Percentiles rank a stretch among this genome's conserved stretches.
Conservation (phyloP, 2,888 invertebrate species). For the Maniola hyperantus region DNA sequence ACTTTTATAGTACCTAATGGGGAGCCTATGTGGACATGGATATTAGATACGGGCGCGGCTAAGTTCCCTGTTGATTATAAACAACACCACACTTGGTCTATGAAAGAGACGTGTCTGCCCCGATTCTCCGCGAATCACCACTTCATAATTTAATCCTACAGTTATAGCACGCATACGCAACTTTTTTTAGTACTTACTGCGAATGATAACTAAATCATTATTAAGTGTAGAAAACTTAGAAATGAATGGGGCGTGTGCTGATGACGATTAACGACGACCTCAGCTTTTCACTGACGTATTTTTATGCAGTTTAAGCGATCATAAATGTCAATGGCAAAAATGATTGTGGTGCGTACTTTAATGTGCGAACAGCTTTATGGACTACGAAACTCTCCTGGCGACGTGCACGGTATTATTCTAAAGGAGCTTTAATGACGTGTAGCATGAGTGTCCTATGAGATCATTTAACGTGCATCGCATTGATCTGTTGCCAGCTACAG, state of each 20-base stretch:
- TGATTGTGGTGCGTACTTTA: background rate
- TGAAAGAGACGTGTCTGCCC: background rate
- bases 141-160: background rate
- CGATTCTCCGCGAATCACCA: background rate
- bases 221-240: background rate
- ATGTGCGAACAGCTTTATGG: background rate
- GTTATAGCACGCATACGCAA: background rate
- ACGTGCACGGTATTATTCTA: conserved; percentile 20
- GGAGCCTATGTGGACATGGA: no score
- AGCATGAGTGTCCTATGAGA: conserved; percentile 29
- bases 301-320: background rate
- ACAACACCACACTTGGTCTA: background rate
- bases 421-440: conserved; percentile 13
- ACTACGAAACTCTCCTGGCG: conserved; percentile 21
- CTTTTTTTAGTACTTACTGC: background rate
- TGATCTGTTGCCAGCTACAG: conserved; percentile 26
- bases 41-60: no score
- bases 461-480: conserved; percentile 32
- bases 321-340: background rate
- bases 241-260: background rate
- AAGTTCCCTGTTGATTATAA: background rate
- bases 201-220: background rate
- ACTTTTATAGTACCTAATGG: no score
- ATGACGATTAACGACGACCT: background rate
- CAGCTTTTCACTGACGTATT: background rate